Conservation (phyloP, 2,113 vertebrate genomes). For the Triplophysa tibetana region DNA sequence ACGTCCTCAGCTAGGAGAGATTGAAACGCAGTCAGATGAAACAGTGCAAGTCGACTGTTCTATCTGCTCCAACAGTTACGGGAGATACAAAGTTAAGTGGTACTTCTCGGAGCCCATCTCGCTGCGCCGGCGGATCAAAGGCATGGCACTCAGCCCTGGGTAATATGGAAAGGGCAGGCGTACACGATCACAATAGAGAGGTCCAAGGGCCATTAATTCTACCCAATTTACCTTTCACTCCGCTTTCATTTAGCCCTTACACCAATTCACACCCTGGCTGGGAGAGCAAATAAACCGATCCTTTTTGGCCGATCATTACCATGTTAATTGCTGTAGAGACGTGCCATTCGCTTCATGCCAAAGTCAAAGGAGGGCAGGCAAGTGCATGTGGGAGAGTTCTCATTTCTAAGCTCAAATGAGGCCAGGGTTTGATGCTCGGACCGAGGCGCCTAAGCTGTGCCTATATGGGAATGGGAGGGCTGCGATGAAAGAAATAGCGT, state of each 20-base stretch:
- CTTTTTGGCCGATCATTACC: conserved; percentile 79
- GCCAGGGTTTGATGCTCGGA: conserved; percentile 56
- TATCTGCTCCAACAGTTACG: conserved; percentile 54
- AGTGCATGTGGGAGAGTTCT: conserved; percentile 54
- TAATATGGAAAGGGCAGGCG: conserved; percentile 62
- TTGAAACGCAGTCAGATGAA: conserved; percentile 72
- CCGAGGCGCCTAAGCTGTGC: conserved; percentile 50
- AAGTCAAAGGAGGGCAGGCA: conserved; percentile 67
- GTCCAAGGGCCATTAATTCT: conserved; percentile 77
- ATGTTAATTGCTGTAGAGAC: conserved; percentile 77
- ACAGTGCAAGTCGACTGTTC: conserved; percentile 56
- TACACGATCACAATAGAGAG: conserved; percentile 65
- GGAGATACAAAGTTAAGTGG: conserved; percentile 66
- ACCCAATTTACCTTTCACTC: conserved; percentile 79
- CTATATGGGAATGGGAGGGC: conserved; percentile 65
- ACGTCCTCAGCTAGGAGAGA: conserved; percentile 67
- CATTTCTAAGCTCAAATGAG: conserved; percentile 71
- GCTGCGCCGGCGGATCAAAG: conserved; percentile 73
- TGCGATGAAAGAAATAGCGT: conserved; percentile 70
- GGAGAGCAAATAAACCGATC: conserved; percentile 76
- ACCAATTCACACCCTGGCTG: conserved; percentile 75
- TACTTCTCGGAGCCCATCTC: conserved; percentile 69
- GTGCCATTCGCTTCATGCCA: conserved; percentile 74
- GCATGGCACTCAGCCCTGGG: conserved; percentile 65
- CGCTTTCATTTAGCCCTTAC: conserved; percentile 75